A percentile compares a stretch with the other conserved stretches of the same genome.
Evolutionary conservation across 2,797 vertebrate genomes (phyloP).

Genomic region (Sebastiscus albofasciatus): DNA sequence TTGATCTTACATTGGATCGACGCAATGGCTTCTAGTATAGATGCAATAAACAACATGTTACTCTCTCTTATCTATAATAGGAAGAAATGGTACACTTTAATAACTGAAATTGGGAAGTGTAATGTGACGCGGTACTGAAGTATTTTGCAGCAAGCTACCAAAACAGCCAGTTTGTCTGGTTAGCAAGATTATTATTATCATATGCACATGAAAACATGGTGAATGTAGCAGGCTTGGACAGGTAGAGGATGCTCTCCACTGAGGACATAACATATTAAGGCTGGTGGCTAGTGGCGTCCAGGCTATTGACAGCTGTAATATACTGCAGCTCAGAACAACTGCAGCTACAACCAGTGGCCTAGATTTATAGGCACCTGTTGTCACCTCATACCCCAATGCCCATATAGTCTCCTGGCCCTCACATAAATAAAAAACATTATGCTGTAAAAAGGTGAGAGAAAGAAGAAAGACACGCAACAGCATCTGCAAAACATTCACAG

Average conservation of each 20-base stretch:
- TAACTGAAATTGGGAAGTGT: not conserved
- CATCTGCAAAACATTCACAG: not conserved
- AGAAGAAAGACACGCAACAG: not conserved
- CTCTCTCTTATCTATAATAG: not conserved
- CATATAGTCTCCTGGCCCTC: not conserved
- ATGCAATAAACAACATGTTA: conserved; percentile 3
- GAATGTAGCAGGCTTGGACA: not conserved
- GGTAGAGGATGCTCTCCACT: conserved; percentile 1
- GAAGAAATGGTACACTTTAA: not conserved
- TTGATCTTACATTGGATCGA: not conserved
- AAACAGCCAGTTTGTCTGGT: not conserved
- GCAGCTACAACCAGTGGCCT: conserved; percentile 36
- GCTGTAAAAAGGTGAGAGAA: not conserved
- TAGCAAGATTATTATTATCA: not conserved
- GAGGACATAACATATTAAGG: not conserved
- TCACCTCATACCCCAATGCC: conserved; percentile 22
- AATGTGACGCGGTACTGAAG: not conserved
- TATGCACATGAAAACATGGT: not conserved
- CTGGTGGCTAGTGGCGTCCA: not conserved
- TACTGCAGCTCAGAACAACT: conserved; percentile 37
- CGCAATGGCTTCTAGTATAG: not conserved
- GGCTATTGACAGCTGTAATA: conserved; percentile 32
- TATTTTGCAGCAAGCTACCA: not conserved
- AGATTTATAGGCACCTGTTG: conserved; percentile 61
- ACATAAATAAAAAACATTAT: conserved; percentile 27